Conservation (phyloP, 2,888 invertebrate genomes). For the Eurytoma adleriae region DNA sequence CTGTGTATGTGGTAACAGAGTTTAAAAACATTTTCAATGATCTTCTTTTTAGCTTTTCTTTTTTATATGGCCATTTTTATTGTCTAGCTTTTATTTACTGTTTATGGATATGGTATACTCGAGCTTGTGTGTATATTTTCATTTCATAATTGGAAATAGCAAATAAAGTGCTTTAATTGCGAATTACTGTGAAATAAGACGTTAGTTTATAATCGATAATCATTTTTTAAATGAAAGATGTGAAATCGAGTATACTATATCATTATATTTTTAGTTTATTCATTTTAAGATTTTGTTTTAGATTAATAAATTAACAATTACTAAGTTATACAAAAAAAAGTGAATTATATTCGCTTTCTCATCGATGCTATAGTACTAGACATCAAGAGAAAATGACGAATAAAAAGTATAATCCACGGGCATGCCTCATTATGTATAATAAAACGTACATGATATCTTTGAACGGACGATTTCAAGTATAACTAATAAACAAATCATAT, state of each 20-base stretch:
- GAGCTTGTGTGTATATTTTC: neutral
- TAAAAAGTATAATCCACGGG: constrained; percentile 37
- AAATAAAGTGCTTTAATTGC: neutral
- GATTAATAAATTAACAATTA: constrained; percentile 25
- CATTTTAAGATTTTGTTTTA: constrained; percentile 25
- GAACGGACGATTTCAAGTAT: constrained; percentile 36
- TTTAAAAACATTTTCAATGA: constrained; percentile 34
- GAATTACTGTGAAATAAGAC: neutral
- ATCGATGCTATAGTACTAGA: constrained; percentile 27
- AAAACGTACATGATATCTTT: constrained; percentile 46
- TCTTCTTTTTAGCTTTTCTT: constrained; percentile 30
- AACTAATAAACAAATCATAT: constrained; percentile 51
- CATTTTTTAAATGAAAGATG: neutral
- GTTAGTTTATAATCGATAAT: too few species aligned
- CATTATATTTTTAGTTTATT: constrained; percentile 17
- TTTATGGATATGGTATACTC: constrained; percentile 34
- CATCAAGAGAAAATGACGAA: constrained; percentile 40
- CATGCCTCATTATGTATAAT: constrained; percentile 41
- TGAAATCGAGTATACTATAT: constrained; percentile 31
- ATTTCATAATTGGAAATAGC: neutral
- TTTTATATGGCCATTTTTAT: constrained; percentile 22
- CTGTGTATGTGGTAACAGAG: constrained; percentile 18
- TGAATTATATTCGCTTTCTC: constrained; percentile 24
- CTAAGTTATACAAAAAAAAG: constrained; percentile 33
- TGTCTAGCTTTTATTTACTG: constrained; percentile 13